A percentile compares a stretch with the other conserved stretches of the same genome.
Conservation (phyloP, 2,797 vertebrate species). For the Squalus acanthias region DNA sequence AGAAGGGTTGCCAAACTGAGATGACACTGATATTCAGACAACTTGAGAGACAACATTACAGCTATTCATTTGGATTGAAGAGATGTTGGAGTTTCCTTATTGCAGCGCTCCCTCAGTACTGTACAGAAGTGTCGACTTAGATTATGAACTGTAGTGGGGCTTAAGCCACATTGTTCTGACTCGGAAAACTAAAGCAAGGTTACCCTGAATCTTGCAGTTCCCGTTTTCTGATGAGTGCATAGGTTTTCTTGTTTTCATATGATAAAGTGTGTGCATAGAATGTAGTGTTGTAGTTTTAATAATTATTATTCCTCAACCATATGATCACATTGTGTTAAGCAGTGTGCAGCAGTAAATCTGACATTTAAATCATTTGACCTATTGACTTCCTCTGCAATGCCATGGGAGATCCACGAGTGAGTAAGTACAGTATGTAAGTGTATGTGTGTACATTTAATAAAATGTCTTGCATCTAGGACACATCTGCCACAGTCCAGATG, state of each 20-base stretch:
- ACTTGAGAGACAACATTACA: background rate
- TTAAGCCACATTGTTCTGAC: background rate
- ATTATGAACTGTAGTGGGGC: background rate
- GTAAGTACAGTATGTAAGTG: background rate
- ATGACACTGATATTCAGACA: background rate
- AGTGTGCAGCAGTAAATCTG: background rate
- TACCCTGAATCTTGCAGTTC: background rate
- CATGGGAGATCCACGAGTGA: background rate
- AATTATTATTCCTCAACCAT: background rate
- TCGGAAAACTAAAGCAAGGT: background rate
- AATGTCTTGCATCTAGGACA: background rate
- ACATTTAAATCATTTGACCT: background rate
- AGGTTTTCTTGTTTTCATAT: background rate
- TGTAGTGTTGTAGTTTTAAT: background rate
- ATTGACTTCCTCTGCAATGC: background rate
- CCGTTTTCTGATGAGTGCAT: background rate
- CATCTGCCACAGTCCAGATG: background rate
- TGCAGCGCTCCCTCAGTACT: background rate
- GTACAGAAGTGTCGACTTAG: background rate
- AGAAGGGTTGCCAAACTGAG: background rate
- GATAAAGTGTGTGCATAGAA: background rate
- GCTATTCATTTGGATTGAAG: background rate
- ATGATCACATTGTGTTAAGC: background rate
- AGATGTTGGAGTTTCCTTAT: background rate
- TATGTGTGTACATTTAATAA: background rate